phyloP scores from a whole-genome alignment of 2,113 vertebrate genomes.

The Ciconia maguari region DNA sequence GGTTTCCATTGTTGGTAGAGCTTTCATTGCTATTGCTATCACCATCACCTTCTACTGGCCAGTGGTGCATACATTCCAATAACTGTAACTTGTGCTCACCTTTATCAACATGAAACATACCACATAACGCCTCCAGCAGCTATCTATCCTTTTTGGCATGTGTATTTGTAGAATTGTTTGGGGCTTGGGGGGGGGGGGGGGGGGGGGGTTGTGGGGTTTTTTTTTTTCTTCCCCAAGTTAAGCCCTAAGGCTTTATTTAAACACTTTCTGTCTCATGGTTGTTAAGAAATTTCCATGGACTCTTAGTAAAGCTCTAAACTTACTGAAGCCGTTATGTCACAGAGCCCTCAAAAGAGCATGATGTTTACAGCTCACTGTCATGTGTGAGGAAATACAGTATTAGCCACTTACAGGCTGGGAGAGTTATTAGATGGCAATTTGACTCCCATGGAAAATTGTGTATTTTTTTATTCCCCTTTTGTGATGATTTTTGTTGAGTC shows the following conservation, averaged over 20 bases:
- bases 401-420: not conserved
- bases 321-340: not conserved
- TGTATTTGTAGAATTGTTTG: not conserved
- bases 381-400: not conserved
- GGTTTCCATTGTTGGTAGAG: not conserved
- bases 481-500: not conserved
- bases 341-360: not conserved
- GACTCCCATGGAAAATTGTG: not conserved
- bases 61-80: not conserved
- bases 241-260: not conserved
- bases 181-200: too few species aligned
- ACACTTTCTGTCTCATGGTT: not conserved
- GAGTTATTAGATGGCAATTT: not conserved
- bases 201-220: too few species aligned
- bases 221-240: not conserved
- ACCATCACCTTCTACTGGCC: not conserved
- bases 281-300: not conserved
- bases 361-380: not conserved
- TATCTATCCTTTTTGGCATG: not conserved
- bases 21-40: not conserved
- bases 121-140: not conserved
- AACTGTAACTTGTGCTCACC: not conserved
- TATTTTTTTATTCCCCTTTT: not conserved
- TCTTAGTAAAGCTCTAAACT: not conserved
- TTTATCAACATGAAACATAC: not conserved